phyloP scores from a whole-genome alignment of 2,797 vertebrate genomes.

The Heliangelus exortis region DNA sequence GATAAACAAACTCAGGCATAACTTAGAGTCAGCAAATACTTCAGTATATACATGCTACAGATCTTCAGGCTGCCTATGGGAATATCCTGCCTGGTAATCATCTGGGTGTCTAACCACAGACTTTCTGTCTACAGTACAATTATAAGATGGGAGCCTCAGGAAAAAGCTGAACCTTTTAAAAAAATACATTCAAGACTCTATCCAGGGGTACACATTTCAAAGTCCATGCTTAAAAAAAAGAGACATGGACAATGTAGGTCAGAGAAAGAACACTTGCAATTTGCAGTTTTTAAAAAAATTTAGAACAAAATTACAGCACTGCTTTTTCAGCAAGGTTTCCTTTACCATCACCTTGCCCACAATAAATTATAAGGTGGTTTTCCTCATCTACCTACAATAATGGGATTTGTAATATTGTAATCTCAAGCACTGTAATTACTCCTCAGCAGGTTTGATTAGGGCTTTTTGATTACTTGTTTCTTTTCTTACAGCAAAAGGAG shows the following conservation, averaged over 20 bases:
- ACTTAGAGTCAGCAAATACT: background rate
- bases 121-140: background rate
- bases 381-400: conserved; percentile 27
- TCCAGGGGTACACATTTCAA: background rate
- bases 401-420: conserved; percentile 17
- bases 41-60: background rate
- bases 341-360: background rate
- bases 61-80: background rate
- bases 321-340: background rate
- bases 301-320: background rate
- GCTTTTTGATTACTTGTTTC: conserved; percentile 36
- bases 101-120: background rate
- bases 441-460: background rate
- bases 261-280: background rate
- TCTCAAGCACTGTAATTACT: conserved; percentile 19
- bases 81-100: background rate
- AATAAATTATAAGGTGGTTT: conserved; percentile 10
- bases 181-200: background rate
- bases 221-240: background rate
- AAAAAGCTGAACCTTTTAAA: background rate
- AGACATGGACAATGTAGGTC: background rate
- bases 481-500: conserved; percentile 13
- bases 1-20: background rate
- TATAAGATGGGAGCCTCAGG: background rate
- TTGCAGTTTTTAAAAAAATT: conserved; percentile 1